Evolutionary conservation across 1,140 invertebrate species (phyloP).

Genomic region (Drosophila aff.): DNA sequence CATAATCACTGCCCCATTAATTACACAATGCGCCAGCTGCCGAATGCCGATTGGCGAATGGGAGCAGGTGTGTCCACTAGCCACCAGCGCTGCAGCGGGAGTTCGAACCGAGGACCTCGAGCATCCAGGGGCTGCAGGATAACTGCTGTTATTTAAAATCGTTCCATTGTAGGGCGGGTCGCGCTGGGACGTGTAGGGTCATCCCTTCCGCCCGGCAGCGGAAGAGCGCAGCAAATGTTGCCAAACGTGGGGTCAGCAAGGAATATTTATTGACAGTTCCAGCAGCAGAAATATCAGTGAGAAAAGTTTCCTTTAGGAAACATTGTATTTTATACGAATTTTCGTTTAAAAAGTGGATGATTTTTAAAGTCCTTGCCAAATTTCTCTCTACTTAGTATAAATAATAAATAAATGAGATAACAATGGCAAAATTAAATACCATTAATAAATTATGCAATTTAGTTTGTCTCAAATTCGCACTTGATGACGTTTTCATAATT

Average conservation of each 20-base stretch:
- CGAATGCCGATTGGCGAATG: slow-evolving; percentile 5
- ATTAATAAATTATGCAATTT: too few species aligned
- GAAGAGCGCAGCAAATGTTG: slow-evolving; percentile 57
- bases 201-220: slow-evolving; percentile 46
- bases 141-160: slow-evolving; percentile 56
- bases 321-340: neutral
- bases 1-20: slow-evolving; percentile 71
- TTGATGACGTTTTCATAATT: too few species aligned
- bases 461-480: too few species aligned
- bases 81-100: slow-evolving; percentile 11
- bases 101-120: neutral
- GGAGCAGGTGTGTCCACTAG: slow-evolving; percentile 25
- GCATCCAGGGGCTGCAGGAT: slow-evolving; percentile 3
- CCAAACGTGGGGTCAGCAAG: slow-evolving; percentile 29
- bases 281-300: slow-evolving; percentile 11
- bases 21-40: slow-evolving; percentile 60
- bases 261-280: slow-evolving; percentile 62
- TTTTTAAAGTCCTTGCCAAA: neutral
- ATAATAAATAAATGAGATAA: too few species aligned
- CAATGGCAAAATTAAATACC: too few species aligned
- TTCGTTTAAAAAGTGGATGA: neutral
- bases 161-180: slow-evolving; percentile 16
- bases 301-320: neutral
- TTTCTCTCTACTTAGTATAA: neutral
- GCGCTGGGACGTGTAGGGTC: slow-evolving; percentile 17